phyloP scores from a whole-genome alignment of 2,797 vertebrate genomes.

The Dipus sagitta region DNA sequence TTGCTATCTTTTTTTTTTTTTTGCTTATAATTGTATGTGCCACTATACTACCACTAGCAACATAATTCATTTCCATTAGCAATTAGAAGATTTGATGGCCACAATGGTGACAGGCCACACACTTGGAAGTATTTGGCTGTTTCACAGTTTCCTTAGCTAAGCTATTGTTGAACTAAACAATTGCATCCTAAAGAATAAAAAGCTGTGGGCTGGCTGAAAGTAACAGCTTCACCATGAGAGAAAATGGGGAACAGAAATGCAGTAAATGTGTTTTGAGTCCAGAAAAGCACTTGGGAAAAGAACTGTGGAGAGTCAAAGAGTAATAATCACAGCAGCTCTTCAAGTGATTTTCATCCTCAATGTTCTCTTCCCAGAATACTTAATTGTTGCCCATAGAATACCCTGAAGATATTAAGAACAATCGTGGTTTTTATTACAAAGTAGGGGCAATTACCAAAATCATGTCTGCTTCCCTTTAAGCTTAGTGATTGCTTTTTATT shows the following conservation, averaged over 20 bases:
- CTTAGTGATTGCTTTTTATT: slow-evolving; percentile 6
- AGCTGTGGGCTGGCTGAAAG: slow-evolving; percentile 33
- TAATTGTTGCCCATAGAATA: slow-evolving; percentile 45
- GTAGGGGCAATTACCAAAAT: slow-evolving; percentile 47
- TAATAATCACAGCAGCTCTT: slow-evolving; percentile 59
- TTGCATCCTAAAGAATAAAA: slow-evolving; percentile 63
- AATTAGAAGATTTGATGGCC: slow-evolving; percentile 15
- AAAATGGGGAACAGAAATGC: slow-evolving; percentile 41
- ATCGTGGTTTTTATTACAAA: slow-evolving; percentile 40
- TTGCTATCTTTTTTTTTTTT: not conserved
- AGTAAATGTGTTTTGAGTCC: slow-evolving; percentile 59
- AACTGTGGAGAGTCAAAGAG: slow-evolving; percentile 46
- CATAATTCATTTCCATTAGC: not conserved
- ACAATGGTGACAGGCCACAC: slow-evolving; percentile 2
- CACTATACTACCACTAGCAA: not conserved
- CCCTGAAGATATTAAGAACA: slow-evolving; percentile 30
- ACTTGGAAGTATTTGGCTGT: slow-evolving; percentile 46
- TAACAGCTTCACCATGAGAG: not conserved
- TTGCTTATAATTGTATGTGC: slow-evolving; percentile 2
- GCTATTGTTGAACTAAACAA: slow-evolving; percentile 20
- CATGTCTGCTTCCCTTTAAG: not conserved
- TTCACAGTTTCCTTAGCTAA: slow-evolving; percentile 49
- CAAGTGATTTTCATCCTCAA: slow-evolving; percentile 50
- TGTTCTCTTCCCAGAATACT: slow-evolving; percentile 41
- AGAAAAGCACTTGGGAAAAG: slow-evolving; percentile 62